Evolutionary conservation across 2,888 invertebrate genomes (phyloP).

Genomic region (Syritta pipiens): DNA sequence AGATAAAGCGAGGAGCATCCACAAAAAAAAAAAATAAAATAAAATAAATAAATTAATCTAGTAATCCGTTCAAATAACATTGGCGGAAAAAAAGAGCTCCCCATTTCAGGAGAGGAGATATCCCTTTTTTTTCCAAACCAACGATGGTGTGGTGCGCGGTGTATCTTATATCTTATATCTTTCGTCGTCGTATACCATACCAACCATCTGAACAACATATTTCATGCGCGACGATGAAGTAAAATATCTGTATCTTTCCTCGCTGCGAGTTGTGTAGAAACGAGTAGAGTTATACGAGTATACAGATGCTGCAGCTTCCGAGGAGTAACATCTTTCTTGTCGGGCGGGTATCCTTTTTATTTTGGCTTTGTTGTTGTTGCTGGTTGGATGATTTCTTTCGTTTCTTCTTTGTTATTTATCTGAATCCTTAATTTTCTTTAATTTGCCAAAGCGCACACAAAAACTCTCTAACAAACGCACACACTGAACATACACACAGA

Average conservation of each 20-base stretch:
- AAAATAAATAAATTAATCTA: constrained; percentile 67
- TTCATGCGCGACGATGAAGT: constrained; percentile 64
- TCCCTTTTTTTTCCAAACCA: constrained; percentile 36
- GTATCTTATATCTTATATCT: constrained; percentile 40
- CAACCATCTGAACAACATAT: constrained; percentile 61
- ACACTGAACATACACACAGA: constrained; percentile 1
- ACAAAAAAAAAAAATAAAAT: constrained; percentile 17
- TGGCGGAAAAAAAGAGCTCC: constrained; percentile 34
- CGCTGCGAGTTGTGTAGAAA: constrained; percentile 24
- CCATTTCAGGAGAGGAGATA: constrained; percentile 12
- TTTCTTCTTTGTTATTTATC: constrained; percentile 35
- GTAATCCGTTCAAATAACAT: constrained; percentile 61
- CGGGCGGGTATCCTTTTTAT: constrained; percentile 37
- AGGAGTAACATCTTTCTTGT: constrained; percentile 22
- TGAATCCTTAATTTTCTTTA: constrained; percentile 64
- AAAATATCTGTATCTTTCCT: constrained; percentile 63
- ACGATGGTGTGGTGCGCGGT: constrained; percentile 47
- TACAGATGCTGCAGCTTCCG: no score
- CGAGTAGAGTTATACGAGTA: neutral
- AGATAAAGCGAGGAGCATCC: constrained; percentile 13
- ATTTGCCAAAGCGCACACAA: constrained; percentile 42
- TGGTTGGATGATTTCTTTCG: no score
- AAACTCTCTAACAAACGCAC: constrained; percentile 11
- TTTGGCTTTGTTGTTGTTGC: constrained; percentile 9
- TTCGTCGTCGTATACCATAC: constrained; percentile 43